Conservation (phyloP, 2,797 vertebrate species). For the Eurystomus glaucurus region DNA sequence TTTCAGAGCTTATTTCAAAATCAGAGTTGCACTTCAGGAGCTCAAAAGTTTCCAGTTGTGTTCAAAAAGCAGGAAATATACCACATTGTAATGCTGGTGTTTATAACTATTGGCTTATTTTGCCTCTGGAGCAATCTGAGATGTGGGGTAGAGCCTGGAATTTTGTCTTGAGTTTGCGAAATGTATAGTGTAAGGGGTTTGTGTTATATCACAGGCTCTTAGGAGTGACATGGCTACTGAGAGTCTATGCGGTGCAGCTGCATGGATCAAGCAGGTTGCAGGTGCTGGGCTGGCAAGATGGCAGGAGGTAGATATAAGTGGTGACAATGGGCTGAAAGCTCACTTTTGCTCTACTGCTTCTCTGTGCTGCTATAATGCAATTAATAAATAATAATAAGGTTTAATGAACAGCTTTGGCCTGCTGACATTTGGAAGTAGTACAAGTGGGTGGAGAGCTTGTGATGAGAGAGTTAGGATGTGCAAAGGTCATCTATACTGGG, state of each 20-base stretch:
- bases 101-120: neutral
- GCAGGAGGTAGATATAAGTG: neutral
- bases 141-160: neutral
- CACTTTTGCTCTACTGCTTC: neutral
- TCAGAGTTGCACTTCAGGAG: neutral
- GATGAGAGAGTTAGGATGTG: neutral
- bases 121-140: neutral
- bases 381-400: neutral
- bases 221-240: neutral
- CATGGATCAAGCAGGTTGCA: neutral
- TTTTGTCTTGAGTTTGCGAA: neutral
- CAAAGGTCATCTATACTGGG: neutral
- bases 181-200: neutral
- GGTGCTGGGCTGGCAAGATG: neutral
- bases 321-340: neutral
- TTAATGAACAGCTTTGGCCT: neutral
- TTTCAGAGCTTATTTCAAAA: conserved; percentile 5
- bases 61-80: neutral
- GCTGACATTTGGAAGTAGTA: neutral
- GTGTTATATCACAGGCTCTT: neutral
- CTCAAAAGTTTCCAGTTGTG: neutral
- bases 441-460: neutral
- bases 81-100: neutral
- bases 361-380: neutral
- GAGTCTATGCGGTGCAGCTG: neutral